phyloP scores from a whole-genome alignment of 2,113 vertebrate genomes.

The Carassius gibelio region DNA sequence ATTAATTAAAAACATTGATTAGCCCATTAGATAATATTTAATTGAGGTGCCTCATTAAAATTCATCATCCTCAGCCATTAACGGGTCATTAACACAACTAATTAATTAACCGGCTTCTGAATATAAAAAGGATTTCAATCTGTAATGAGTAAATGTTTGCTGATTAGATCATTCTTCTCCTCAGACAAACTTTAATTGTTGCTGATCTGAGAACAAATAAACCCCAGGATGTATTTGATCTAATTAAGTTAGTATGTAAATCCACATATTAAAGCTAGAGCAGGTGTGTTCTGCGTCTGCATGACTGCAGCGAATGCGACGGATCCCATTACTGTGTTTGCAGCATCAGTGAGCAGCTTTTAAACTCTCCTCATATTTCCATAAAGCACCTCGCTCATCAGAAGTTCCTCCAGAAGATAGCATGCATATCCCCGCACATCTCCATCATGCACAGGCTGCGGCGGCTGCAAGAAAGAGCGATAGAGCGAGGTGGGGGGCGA shows the following conservation, averaged over 20 bases:
- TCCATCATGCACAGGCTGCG: not conserved
- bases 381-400: not conserved
- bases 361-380: not conserved
- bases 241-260: constrained; percentile 20
- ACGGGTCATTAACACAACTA: constrained; percentile 79
- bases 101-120: constrained; percentile 77
- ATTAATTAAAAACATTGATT: constrained; percentile 78
- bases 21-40: constrained; percentile 84
- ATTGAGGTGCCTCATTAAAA: constrained; percentile 80
- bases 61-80: constrained; percentile 72
- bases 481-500: constrained; percentile 38
- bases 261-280: not conserved
- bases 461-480: not conserved
- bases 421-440: not conserved
- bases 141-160: constrained; percentile 77
- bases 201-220: constrained; percentile 16
- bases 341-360: not conserved
- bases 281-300: not conserved
- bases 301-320: not conserved
- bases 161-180: constrained; percentile 74
- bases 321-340: not conserved
- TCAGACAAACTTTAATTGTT: constrained; percentile 54
- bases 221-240: not conserved
- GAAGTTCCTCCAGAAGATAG: constrained; percentile 4
- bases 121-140: constrained; percentile 75